Conservation (phyloP, 2,888 invertebrate genomes). For the Tenthredo notha region DNA sequence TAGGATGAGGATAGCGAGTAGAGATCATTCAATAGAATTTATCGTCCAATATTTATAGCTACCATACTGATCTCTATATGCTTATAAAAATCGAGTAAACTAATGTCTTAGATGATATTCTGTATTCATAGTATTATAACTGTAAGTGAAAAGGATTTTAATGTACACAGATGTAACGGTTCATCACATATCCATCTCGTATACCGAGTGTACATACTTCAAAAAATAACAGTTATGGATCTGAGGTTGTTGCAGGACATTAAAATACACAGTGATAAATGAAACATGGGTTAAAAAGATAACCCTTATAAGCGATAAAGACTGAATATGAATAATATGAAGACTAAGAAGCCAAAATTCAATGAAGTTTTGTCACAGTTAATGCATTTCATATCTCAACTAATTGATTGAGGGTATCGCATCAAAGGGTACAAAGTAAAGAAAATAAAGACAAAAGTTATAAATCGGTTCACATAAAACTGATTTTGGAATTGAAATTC, state of each 20-base stretch:
- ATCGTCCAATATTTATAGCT: not conserved
- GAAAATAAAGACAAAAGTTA: not conserved
- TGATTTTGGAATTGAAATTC: not conserved
- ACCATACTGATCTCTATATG: not conserved
- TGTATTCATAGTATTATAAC: not conserved
- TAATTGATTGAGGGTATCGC: not conserved
- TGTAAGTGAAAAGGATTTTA: not conserved
- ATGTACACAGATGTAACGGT: not conserved
- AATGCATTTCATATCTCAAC: not conserved
- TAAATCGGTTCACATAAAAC: not conserved
- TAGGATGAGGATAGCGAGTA: not conserved
- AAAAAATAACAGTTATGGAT: not conserved
- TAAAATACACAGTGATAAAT: not conserved
- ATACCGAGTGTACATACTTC: not conserved
- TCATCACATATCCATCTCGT: not conserved
- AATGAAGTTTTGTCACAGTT: not conserved
- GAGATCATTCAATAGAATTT: not conserved
- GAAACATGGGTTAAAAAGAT: not conserved
- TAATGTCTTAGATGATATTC: not conserved
- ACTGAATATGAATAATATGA: not conserved
- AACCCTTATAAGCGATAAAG: not conserved
- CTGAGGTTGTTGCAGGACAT: not conserved
- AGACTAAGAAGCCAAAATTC: not conserved
- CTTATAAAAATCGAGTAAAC: not conserved
- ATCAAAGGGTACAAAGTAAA: not conserved